These are phyloP conservation scores for Bacillus rossius DNA, from an alignment of 1,140 invertebrate genomes.

Conservation along the genomic window DNA sequence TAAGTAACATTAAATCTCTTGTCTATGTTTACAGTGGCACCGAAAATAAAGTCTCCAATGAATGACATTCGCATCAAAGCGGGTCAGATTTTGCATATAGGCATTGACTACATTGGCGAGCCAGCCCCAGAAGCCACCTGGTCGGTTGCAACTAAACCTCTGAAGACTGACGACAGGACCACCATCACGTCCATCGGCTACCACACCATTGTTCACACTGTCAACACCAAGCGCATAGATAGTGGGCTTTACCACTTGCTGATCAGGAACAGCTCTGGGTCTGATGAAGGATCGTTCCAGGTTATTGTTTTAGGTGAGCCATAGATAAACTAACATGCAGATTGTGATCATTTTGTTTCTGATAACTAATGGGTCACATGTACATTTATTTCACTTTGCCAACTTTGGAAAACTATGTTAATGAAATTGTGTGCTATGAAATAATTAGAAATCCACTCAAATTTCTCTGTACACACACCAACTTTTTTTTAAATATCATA, in stretches of 20 bases:
- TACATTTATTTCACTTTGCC: too few species aligned
- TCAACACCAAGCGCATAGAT: conserved; percentile 79
- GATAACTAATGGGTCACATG: too few species aligned
- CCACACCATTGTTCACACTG: conserved; percentile 86
- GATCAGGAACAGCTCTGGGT: conserved; percentile 81
- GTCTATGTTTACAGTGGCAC: conserved; percentile 57
- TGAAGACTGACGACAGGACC: conserved; percentile 71
- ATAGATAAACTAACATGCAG: too few species aligned
- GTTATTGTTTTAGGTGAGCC: conserved; percentile 73
- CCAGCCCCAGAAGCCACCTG: conserved; percentile 81
- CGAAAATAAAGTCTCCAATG: conserved; percentile 87
- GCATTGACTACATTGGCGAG: conserved; percentile 90
- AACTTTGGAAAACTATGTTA: background rate
- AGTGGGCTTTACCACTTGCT: conserved; percentile 77
- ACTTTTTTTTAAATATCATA: too few species aligned
- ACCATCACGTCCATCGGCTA: conserved; percentile 86
- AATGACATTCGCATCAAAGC: conserved; percentile 85
- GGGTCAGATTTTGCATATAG: conserved; percentile 87
- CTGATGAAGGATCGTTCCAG: conserved; percentile 85
- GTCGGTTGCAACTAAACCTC: conserved; percentile 67
- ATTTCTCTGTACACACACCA: too few species aligned
- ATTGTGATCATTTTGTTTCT: too few species aligned
- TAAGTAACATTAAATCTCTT: too few species aligned
- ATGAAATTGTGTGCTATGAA: too few species aligned
- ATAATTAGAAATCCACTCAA: too few species aligned